Percentiles rank a stretch among this genome's conserved stretches.
phyloP scores from a whole-genome alignment of 2,797 vertebrate genomes.

The Emys orbicularis region DNA sequence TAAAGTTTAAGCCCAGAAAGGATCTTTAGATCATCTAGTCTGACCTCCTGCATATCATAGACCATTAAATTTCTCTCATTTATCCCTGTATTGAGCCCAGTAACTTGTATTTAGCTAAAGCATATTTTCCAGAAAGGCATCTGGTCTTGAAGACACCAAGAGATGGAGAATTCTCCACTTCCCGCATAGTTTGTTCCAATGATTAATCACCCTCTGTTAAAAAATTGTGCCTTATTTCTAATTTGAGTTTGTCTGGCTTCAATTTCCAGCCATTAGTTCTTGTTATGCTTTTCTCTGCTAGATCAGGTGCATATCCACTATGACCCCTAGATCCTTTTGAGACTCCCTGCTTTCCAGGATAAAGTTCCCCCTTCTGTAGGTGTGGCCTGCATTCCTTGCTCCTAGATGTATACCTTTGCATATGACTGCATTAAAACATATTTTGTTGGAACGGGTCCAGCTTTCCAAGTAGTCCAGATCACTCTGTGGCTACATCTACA shows the following conservation, averaged over 20 bases:
- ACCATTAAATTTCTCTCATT: not conserved
- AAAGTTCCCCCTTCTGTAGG: not conserved
- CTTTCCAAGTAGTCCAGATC: not conserved
- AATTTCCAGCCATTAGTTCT: not conserved
- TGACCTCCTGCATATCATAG: not conserved
- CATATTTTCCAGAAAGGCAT: not conserved
- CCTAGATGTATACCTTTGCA: not conserved
- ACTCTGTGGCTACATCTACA: too few species aligned
- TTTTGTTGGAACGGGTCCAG: not conserved
- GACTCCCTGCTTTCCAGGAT: not conserved
- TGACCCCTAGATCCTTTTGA: not conserved
- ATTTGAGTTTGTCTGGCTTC: not conserved
- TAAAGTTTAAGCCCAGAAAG: not conserved
- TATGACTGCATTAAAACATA: not conserved
- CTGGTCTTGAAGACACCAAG: too few species aligned
- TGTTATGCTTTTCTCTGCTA: not conserved
- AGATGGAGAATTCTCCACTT: not conserved
- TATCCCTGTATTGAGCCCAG: not conserved
- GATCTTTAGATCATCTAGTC: not conserved
- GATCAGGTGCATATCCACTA: not conserved
- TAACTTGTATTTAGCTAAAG: not conserved
- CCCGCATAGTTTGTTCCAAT: not conserved
- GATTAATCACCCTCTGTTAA: not conserved
- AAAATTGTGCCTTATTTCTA: not conserved
- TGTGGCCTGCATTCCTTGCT: not conserved